Evolutionary conservation across 2,888 invertebrate species (phyloP).

Genomic region (Drosophila merina): DNA sequence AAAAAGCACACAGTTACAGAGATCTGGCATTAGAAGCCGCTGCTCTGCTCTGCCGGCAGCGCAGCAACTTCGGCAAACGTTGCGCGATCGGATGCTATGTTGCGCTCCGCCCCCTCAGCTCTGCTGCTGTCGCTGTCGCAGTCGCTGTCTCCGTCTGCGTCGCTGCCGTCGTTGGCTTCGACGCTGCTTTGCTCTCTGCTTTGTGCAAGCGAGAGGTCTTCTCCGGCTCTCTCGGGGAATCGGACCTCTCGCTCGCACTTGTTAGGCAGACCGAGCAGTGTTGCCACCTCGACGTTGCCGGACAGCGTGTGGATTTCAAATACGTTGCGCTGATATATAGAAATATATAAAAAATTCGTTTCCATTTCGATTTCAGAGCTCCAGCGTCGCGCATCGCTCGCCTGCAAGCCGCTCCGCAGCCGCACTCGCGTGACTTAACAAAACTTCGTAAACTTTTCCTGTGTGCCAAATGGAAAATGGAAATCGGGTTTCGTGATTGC

Average conservation of each 20-base stretch:
- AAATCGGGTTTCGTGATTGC: background rate
- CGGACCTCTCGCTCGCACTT: background rate
- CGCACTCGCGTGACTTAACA: conserved; percentile 36
- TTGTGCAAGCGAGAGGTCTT: background rate
- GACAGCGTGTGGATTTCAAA: background rate
- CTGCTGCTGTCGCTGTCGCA: conserved; percentile 17
- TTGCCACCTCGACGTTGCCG: background rate
- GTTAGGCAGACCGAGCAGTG: background rate
- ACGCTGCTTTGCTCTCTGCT: conserved; percentile 16
- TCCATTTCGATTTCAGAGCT: conserved; percentile 73
- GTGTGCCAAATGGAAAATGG: conserved; percentile 1
- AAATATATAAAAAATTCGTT: background rate
- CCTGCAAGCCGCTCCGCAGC: conserved; percentile 54
- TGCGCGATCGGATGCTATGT: conserved; percentile 43
- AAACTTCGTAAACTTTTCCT: conserved; percentile 44
- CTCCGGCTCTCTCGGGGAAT: no score
- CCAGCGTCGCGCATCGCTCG: conserved; percentile 50
- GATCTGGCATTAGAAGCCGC: background rate
- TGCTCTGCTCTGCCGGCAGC: background rate
- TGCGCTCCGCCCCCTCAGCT: conserved; percentile 1
- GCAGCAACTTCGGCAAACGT: conserved; percentile 16
- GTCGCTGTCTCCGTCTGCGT: conserved; percentile 14
- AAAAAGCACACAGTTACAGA: background rate
- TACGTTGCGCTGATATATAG: conserved; percentile 1
- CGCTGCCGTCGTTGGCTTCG: conserved; percentile 23